A percentile compares a stretch with the other conserved stretches of the same genome.
phyloP scores from a whole-genome alignment of 2,888 invertebrate genomes.

The Drosophila dives region DNA sequence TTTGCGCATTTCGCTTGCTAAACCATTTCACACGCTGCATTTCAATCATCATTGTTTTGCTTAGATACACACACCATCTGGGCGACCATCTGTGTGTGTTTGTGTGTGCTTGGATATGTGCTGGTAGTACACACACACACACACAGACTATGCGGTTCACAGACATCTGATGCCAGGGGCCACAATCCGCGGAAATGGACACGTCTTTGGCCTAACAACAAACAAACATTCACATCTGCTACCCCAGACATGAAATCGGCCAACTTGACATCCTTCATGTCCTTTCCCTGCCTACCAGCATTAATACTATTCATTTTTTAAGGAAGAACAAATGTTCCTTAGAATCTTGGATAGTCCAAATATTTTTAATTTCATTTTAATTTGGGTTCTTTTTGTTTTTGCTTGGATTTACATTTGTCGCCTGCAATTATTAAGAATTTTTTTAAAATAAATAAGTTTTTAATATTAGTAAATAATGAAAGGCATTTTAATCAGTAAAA shows the following conservation, averaged over 20 bases:
- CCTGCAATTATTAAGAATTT: background rate
- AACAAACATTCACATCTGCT: constrained; percentile 27
- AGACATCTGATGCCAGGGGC: constrained; percentile 54
- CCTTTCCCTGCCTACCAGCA: background rate
- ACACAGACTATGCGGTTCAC: constrained; percentile 18
- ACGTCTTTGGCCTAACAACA: constrained; percentile 33
- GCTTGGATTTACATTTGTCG: background rate
- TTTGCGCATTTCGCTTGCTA: constrained; percentile 57
- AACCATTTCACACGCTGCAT: constrained; percentile 63
- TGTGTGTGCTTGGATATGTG: constrained; percentile 19
- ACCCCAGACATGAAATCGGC: constrained; percentile 6
- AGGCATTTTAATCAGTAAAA: background rate
- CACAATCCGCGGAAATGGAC: constrained; percentile 50
- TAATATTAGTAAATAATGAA: background rate
- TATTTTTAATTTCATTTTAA: background rate
- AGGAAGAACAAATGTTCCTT: background rate
- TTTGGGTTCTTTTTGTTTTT: background rate
- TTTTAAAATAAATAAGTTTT: background rate
- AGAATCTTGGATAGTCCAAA: background rate
- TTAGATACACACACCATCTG: constrained; percentile 22
- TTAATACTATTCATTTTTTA: background rate
- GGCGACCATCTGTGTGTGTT: constrained; percentile 7
- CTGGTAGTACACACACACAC: constrained; percentile 7
- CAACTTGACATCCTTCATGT: constrained; percentile 1
- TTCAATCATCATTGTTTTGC: constrained; percentile 67